A percentile compares a stretch with the other conserved stretches of the same genome.
phyloP scores from a whole-genome alignment of 2,113 vertebrate genomes.

The Anthoscopus minutus region DNA sequence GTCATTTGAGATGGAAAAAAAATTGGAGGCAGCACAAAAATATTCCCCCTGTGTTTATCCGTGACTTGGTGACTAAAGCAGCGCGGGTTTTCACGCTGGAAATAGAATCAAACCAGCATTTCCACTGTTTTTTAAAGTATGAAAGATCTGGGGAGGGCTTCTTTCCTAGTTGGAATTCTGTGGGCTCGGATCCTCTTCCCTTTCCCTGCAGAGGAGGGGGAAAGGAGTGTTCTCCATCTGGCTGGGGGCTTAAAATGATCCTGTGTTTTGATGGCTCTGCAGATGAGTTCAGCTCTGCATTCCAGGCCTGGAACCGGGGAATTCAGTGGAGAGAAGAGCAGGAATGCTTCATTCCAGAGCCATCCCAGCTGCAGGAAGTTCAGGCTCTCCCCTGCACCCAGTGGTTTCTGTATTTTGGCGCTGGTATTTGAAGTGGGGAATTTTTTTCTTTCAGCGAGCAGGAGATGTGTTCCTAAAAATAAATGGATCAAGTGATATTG shows the following conservation, averaged over 20 bases:
- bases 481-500: neutral
- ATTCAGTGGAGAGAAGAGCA: neutral
- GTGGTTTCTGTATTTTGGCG: fast-evolving
- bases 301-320: neutral
- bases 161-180: neutral
- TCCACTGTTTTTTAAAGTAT: neutral
- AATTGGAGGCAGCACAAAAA: neutral
- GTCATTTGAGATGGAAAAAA: neutral
- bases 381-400: fast-evolving
- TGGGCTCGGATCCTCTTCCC: neutral
- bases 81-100: neutral
- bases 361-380: neutral
- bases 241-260: neutral
- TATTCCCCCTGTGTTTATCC: neutral
- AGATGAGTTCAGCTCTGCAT: neutral
- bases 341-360: neutral
- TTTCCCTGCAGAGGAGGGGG: constrained; percentile 11
- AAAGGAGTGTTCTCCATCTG: constrained; percentile 20
- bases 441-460: neutral
- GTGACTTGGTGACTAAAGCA: neutral
- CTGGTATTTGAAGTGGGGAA: neutral
- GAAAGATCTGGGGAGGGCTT: neutral
- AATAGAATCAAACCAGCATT: neutral
- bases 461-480: neutral
- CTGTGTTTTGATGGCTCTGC: neutral